These are phyloP conservation scores for Diaperis boleti DNA, from an alignment of 2,888 invertebrate genomes.

Conservation along the genomic window DNA sequence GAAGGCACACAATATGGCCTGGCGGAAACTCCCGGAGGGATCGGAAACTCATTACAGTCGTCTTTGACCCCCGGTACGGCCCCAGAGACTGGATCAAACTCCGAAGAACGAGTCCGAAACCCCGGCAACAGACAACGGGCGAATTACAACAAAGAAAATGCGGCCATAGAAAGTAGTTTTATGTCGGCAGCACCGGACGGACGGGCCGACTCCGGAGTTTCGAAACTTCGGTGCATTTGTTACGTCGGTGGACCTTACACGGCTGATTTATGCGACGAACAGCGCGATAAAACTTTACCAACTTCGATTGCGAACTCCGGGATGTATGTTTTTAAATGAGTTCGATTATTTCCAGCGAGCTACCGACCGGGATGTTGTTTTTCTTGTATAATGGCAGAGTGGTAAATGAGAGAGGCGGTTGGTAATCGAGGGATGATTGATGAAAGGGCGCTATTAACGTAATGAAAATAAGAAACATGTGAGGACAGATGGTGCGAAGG, in stretches of 20 bases:
- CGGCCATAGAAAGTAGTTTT: slow-evolving; percentile 51
- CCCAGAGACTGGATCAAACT: slow-evolving; percentile 61
- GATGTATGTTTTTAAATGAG: slow-evolving; percentile 59
- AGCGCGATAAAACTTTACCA: slow-evolving; percentile 61
- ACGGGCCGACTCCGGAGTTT: slow-evolving; percentile 49
- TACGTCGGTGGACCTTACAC: slow-evolving; percentile 63
- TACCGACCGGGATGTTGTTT: slow-evolving; percentile 27
- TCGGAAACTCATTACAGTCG: slow-evolving; percentile 66
- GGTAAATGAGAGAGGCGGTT: slow-evolving; percentile 2
- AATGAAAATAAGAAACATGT: slow-evolving; percentile 35
- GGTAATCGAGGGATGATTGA: slow-evolving; percentile 23
- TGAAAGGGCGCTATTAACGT: slow-evolving; percentile 30
- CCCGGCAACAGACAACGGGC: slow-evolving; percentile 26
- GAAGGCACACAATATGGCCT: slow-evolving; percentile 58
- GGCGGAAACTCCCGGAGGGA: slow-evolving; percentile 59
- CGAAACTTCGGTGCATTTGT: slow-evolving; percentile 63
- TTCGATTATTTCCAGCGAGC: slow-evolving; percentile 44
- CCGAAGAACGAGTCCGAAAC: slow-evolving; percentile 52
- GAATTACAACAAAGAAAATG: slow-evolving; percentile 35
- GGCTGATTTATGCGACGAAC: slow-evolving; percentile 62
- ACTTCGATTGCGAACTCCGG: slow-evolving; percentile 53
- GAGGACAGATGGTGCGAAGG: slow-evolving; percentile 44
- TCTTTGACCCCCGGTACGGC: slow-evolving; percentile 64
- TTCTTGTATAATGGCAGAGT: slow-evolving; percentile 32
- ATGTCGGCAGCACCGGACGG: slow-evolving; percentile 48